Conservation (phyloP, 1,140 invertebrate species). For the Whitmania pigra region DNA sequence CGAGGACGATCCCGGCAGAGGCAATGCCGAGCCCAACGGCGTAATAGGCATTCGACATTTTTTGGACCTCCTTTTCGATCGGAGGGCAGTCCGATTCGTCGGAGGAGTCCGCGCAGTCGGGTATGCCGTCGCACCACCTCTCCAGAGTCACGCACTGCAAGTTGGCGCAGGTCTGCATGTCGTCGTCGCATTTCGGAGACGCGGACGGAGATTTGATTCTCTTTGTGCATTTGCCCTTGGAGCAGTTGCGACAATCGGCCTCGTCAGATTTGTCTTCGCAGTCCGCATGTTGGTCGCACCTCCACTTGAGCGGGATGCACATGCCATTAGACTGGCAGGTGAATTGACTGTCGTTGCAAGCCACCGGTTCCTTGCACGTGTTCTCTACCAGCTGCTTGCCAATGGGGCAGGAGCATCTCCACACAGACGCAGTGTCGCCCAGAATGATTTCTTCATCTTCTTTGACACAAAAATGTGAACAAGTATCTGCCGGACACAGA, state of each 20-base stretch:
- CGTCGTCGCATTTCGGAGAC: background rate
- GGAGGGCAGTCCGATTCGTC: conserved; percentile 56
- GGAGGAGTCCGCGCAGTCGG: conserved; percentile 81
- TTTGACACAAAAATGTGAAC: conserved; percentile 87
- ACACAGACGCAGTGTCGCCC: background rate
- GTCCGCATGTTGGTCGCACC: conserved; percentile 51
- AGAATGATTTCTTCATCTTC: conserved; percentile 49
- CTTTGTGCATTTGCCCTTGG: conserved; percentile 40
- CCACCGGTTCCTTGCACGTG: conserved; percentile 37
- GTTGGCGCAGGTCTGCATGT: conserved; percentile 1
- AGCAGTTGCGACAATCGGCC: conserved; percentile 55
- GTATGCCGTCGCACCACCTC: conserved; percentile 83
- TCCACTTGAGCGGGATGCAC: conserved; percentile 38
- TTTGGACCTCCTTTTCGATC: conserved; percentile 15
- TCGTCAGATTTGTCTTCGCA: conserved; percentile 70
- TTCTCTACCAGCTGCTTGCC: conserved; percentile 33
- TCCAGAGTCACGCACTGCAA: conserved; percentile 56
- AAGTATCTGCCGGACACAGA: conserved; percentile 47
- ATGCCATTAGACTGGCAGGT: conserved; percentile 26
- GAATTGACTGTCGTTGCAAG: conserved; percentile 40
- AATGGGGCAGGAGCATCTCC: conserved; percentile 36
- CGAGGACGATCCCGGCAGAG: conserved; percentile 32
- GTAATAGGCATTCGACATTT: conserved; percentile 25
- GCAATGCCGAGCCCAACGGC: conserved; percentile 34
- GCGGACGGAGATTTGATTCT: conserved; percentile 7